A percentile compares a stretch with the other conserved stretches of the same genome.
Evolutionary conservation across 2,797 vertebrate species (phyloP).

Genomic region (Enteromius afrohamiltoni): DNA sequence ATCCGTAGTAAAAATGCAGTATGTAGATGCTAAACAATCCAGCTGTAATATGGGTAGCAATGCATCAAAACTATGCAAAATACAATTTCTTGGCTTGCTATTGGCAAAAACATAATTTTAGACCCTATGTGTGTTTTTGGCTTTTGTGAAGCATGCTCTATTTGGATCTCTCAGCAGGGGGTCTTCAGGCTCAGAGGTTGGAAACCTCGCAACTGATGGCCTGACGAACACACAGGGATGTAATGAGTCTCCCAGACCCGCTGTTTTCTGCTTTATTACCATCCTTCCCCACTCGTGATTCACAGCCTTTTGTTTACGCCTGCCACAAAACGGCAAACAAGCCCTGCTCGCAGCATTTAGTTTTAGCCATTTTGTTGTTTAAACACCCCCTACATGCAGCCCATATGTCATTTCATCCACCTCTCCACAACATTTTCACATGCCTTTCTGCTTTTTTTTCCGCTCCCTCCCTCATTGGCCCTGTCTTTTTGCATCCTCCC

Average conservation of each 20-base stretch:
- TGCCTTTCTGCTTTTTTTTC: slow-evolving; percentile 19
- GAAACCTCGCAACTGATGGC: neutral
- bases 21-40: neutral
- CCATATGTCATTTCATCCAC: slow-evolving; percentile 44
- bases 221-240: neutral
- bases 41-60: neutral
- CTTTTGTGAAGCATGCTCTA: neutral
- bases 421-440: slow-evolving; percentile 32
- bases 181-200: neutral
- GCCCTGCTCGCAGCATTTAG: slow-evolving; percentile 9
- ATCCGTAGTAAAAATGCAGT: neutral
- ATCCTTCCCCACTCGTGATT: neutral
- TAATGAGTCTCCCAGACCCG: slow-evolving; percentile 7
- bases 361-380: slow-evolving; percentile 48
- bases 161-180: slow-evolving; percentile 17
- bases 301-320: slow-evolving; percentile 9
- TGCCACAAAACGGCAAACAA: slow-evolving; percentile 2
- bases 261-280: slow-evolving; percentile 31
- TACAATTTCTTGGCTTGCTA: neutral
- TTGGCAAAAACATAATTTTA: neutral
- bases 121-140: neutral
- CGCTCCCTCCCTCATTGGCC: slow-evolving; percentile 35
- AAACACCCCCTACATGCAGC: slow-evolving; percentile 59
- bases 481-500: slow-evolving; percentile 51
- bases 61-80: slow-evolving; percentile 3